Evolutionary conservation across 1,140 invertebrate genomes (phyloP).

Genomic region (Drosophila erecta): DNA sequence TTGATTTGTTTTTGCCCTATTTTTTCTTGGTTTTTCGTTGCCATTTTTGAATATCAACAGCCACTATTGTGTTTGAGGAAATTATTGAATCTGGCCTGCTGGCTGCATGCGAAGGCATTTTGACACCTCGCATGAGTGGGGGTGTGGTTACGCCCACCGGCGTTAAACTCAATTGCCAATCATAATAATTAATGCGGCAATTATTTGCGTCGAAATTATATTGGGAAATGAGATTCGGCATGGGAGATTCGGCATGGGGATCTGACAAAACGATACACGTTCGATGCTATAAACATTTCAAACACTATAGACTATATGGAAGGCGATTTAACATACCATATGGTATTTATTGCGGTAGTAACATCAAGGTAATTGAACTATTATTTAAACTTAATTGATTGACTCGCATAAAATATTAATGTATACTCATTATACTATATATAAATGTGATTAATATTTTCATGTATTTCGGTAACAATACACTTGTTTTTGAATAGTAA

Average conservation of each 20-base stretch:
- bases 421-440: not conserved
- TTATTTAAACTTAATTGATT: not conserved
- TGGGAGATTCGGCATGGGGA: slow-evolving; percentile 1
- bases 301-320: not conserved
- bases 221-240: slow-evolving; percentile 4
- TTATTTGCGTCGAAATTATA: slow-evolving; percentile 17
- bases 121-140: slow-evolving; percentile 18
- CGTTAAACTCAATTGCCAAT: slow-evolving; percentile 35
- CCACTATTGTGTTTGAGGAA: slow-evolving; percentile 30
- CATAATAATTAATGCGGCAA: slow-evolving; percentile 37
- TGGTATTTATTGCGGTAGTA: not conserved
- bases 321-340: not conserved
- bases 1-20: slow-evolving; percentile 2
- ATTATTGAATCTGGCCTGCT: slow-evolving; percentile 10
- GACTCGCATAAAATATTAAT: not conserved
- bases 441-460: not conserved
- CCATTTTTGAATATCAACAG: slow-evolving; percentile 29
- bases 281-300: slow-evolving; percentile 13
- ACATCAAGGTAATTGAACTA: not conserved
- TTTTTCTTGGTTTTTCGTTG: slow-evolving; percentile 23
- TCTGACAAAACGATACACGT: slow-evolving; percentile 13
- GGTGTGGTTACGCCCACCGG: slow-evolving; percentile 10
- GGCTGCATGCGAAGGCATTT: slow-evolving; percentile 3
- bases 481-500: not conserved
- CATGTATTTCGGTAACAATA: not conserved